Evolutionary conservation across 2,113 vertebrate species (phyloP), one percentile per base, ranked within the genome.

Genomic region (Melanocharis versteri): DNA sequence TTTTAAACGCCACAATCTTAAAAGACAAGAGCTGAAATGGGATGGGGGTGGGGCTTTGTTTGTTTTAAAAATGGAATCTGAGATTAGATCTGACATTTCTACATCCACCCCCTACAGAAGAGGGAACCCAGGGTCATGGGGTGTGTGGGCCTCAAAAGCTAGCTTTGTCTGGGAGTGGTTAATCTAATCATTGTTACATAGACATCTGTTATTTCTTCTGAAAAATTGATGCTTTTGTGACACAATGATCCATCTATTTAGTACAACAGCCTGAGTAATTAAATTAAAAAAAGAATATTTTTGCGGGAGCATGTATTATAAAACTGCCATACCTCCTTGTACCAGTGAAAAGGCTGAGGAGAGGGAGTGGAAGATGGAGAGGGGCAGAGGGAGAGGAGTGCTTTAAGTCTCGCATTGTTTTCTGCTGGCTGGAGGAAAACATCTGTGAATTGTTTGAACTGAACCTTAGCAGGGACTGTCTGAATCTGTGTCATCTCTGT

Each of bases 361-460:
- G 50, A 57, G 51, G 35, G 88, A 56, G 82, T 23, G 44, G 33
- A 47, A 90, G 47, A 76, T 54, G 62, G 40, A 81, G 48, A 65
- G 40, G 37, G 51, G 28, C 33, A 93, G 82, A 39, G 54, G 33
- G 83, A 90, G 79, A 95, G 73, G 60, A 93, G 89, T 45, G 69
- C 61, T 95, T 90, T 90, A 88, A 97, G 93, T 94, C 83, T 80
- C 13, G 95, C 97, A 97, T 98, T 98, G 98, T 98, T 98, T 98
- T 97, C 90, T 96, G 81, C 95, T 95, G 97, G 97, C 97, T 97
- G 92, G 95, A 97, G 97, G 97, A 98, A 98, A 98, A 98, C 98
- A 99, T 99, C 99, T 99, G 99, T 98, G 98, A 98, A 97, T 98
- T 98, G 97, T 98, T 98, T 98, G 97, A 98, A 97, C 92, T 97